phyloP scores from a whole-genome alignment of 2,888 invertebrate species.

The Archaeoteleia sp. region DNA sequence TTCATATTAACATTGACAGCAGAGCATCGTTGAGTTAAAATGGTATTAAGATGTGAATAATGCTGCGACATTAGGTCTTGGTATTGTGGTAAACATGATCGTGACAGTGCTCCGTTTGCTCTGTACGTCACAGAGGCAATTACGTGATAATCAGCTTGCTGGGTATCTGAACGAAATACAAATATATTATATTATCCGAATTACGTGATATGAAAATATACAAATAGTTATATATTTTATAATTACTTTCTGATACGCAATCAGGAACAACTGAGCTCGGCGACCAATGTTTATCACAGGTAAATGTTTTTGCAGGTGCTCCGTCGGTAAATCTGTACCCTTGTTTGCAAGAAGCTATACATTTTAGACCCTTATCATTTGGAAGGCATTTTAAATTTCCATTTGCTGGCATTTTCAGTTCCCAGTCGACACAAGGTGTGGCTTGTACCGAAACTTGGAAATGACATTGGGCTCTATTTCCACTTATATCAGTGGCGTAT shows the following conservation, averaged over 20 bases:
- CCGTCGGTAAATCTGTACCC: conserved; percentile 95
- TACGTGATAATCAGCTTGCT: conserved; percentile 95
- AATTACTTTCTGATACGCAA: conserved; percentile 93
- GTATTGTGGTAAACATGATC: conserved; percentile 89
- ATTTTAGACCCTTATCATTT: conserved; percentile 88
- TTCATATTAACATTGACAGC: conserved; percentile 96
- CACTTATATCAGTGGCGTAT: conserved; percentile 89
- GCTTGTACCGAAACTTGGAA: conserved; percentile 96
- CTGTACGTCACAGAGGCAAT: conserved; percentile 90
- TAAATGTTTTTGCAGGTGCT: conserved; percentile 89
- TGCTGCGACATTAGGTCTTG: conserved; percentile 88
- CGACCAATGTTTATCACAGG: conserved; percentile 90
- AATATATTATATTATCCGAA: not conserved
- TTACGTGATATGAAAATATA: conserved; percentile 50
- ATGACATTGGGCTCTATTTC: conserved; percentile 91
- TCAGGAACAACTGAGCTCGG: conserved; percentile 94
- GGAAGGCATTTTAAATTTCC: conserved; percentile 91
- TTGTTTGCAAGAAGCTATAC: conserved; percentile 91
- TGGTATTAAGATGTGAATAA: conserved; percentile 85
- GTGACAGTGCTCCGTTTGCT: conserved; percentile 94
- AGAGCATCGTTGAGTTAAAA: conserved; percentile 93
- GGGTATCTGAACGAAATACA: conserved; percentile 80
- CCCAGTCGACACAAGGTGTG: conserved; percentile 96
- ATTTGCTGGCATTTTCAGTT: conserved; percentile 90
- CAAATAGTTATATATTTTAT: too few species aligned